Evolutionary conservation across 2,797 vertebrate genomes (phyloP).

Genomic region (Crenichthys baileyi): DNA sequence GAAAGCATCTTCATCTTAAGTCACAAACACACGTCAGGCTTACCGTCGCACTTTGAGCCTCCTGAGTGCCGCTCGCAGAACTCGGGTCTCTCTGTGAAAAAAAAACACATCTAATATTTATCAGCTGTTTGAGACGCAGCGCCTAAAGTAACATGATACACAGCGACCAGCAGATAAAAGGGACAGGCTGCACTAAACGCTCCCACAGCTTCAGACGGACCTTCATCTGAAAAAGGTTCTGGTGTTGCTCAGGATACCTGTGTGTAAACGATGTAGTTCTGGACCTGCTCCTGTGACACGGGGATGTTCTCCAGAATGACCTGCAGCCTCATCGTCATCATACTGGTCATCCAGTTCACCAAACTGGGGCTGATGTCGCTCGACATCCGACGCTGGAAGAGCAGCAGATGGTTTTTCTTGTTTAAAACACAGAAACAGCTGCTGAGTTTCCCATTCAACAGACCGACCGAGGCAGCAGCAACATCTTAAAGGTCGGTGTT

Average conservation of each 20-base stretch:
- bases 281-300: constrained; percentile 87
- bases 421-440: neutral
- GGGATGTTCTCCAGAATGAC: constrained; percentile 92
- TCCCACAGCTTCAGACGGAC: neutral
- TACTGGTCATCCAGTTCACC: constrained; percentile 93
- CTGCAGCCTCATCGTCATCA: constrained; percentile 93
- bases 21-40: constrained; percentile 17
- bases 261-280: constrained; percentile 79
- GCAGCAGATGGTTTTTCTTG: neutral
- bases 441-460: no score
- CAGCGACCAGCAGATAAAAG: constrained; percentile 35
- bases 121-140: constrained; percentile 44
- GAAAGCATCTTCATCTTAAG: neutral
- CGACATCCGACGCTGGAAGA: constrained; percentile 87
- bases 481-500: neutral
- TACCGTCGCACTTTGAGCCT: constrained; percentile 66
- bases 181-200: neutral
- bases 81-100: constrained; percentile 70
- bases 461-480: no score
- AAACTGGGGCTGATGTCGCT: constrained; percentile 90
- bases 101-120: constrained; percentile 63
- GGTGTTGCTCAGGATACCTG: constrained; percentile 50
- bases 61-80: constrained; percentile 50
- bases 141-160: constrained; percentile 53
- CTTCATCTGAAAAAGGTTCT: neutral